phyloP scores from a whole-genome alignment of 2,797 vertebrate genomes.

The Urocyon cinereoargenteus region DNA sequence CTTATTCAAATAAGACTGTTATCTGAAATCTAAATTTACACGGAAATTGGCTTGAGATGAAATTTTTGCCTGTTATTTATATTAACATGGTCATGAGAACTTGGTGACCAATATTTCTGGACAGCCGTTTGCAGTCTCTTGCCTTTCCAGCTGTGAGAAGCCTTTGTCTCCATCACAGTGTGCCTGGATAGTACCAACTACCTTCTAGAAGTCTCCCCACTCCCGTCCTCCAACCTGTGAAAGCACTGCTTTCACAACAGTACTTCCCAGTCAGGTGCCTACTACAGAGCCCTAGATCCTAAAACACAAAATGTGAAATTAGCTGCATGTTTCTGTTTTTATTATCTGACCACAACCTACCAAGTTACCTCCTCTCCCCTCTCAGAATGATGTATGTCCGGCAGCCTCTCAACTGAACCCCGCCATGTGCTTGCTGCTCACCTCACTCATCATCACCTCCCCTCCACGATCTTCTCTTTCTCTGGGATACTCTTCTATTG shows the following conservation, averaged over 20 bases:
- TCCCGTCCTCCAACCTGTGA: not conserved
- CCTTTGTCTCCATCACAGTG: not conserved
- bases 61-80: slow-evolving; percentile 37
- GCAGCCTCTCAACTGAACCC: not conserved
- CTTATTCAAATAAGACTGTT: slow-evolving; percentile 49
- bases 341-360: not conserved
- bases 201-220: slow-evolving; percentile 11
- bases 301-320: not conserved
- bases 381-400: not conserved
- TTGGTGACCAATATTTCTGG: slow-evolving; percentile 52
- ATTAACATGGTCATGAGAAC: slow-evolving; percentile 7
- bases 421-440: not conserved
- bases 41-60: slow-evolving; percentile 57
- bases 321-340: not conserved
- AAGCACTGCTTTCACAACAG: not conserved
- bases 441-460: too few relatives aligned
- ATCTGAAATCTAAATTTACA: slow-evolving; percentile 58
- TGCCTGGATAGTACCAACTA: not conserved
- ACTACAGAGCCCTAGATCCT: not conserved
- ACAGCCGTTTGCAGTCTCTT: not conserved
- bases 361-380: not conserved
- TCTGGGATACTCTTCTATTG: not conserved
- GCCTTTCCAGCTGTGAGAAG: slow-evolving; percentile 38
- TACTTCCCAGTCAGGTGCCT: slow-evolving; percentile 6
- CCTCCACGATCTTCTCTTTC: not conserved